phyloP scores from a whole-genome alignment of 1,140 invertebrate species.

The Macrotrachela quadricornifera region DNA sequence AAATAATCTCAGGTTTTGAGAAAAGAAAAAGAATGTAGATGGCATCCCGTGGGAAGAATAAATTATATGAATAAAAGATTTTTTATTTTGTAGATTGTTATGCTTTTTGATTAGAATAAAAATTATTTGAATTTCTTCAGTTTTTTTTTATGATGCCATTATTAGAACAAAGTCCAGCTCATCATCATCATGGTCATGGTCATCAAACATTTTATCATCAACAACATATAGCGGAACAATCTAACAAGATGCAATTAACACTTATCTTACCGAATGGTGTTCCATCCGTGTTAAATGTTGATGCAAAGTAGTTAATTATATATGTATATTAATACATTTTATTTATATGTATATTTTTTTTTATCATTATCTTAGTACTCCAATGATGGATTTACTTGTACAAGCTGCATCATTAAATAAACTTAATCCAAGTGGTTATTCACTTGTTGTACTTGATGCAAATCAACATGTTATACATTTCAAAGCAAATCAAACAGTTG shows the following conservation, averaged over 20 bases:
- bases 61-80: too few relatives aligned
- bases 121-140: too few relatives aligned
- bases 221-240: not conserved
- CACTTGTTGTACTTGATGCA: constrained; percentile 41
- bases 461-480: constrained; percentile 40
- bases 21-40: too few relatives aligned
- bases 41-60: too few relatives aligned
- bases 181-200: too few relatives aligned
- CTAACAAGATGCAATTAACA: not conserved
- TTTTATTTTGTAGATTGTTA: too few relatives aligned
- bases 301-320: not conserved
- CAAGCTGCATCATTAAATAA: constrained; percentile 50
- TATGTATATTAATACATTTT: too few relatives aligned
- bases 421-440: constrained; percentile 46
- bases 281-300: not conserved
- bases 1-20: too few relatives aligned
- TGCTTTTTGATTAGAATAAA: too few relatives aligned
- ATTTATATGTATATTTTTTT: too few relatives aligned
- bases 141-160: too few relatives aligned
- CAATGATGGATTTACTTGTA: constrained; percentile 59
- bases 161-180: too few relatives aligned
- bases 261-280: not conserved
- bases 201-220: not conserved
- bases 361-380: constrained; percentile 38
- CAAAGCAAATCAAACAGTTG: constrained; percentile 55